A percentile compares a stretch with the other conserved stretches of the same genome.
phyloP scores from a whole-genome alignment of 2,888 invertebrate species.

The Drosophila robusta region DNA sequence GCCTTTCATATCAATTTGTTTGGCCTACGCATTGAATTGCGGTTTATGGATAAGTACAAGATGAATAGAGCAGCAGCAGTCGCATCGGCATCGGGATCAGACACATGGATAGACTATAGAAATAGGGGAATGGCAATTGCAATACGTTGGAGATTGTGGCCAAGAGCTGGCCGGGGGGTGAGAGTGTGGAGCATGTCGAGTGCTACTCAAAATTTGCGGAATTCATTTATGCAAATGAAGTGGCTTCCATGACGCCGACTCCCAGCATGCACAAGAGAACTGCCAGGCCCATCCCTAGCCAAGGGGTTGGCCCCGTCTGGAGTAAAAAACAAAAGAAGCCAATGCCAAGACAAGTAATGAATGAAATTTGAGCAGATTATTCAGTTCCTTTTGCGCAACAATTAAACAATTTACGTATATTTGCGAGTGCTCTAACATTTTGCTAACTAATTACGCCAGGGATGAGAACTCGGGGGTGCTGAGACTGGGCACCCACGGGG shows the following conservation, averaged over 20 bases:
- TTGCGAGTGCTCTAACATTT: conserved; percentile 67
- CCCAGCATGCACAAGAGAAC: conserved; percentile 28
- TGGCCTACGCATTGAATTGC: conserved; percentile 73
- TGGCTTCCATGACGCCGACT: conserved; percentile 67
- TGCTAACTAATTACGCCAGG: conserved; percentile 72
- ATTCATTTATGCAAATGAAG: conserved; percentile 80
- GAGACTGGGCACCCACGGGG: conserved; percentile 3
- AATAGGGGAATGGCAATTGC: conserved; percentile 37
- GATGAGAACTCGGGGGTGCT: conserved; percentile 15
- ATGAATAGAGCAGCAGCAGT: conserved; percentile 10
- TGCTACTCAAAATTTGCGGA: conserved; percentile 77
- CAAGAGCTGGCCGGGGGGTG: not conserved
- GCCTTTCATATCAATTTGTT: conserved; percentile 72
- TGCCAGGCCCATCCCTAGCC: not conserved
- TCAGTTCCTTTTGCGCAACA: conserved; percentile 75
- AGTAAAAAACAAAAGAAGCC: conserved; percentile 23
- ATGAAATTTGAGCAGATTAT: conserved; percentile 76
- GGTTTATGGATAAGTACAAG: conserved; percentile 63
- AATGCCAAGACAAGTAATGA: conserved; percentile 63
- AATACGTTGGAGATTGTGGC: conserved; percentile 27
- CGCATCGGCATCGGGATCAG: not conserved
- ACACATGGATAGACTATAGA: conserved; percentile 8
- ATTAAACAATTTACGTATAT: conserved; percentile 77
- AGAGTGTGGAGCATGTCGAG: conserved; percentile 42
- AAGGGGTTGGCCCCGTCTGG: not conserved